Evolutionary conservation across 1,140 invertebrate species (phyloP).

Genomic region (Paracyclopina nana): DNA sequence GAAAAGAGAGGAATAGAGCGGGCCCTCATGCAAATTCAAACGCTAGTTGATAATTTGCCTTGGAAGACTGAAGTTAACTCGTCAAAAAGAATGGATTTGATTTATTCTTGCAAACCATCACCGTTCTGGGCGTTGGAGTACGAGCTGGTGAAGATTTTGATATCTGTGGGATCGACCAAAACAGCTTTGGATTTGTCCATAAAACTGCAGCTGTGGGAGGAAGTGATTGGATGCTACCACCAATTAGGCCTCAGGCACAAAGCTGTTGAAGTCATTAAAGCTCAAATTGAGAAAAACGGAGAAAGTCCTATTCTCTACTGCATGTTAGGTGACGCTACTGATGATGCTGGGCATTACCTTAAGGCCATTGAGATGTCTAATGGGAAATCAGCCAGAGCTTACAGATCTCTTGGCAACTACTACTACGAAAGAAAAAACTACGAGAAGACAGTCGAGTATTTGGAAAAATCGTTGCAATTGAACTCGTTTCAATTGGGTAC

Average conservation of each 20-base stretch:
- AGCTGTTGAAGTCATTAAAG: constrained; percentile 63
- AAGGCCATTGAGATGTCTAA: constrained; percentile 77
- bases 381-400: constrained; percentile 49
- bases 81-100: constrained; percentile 29
- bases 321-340: constrained; percentile 60
- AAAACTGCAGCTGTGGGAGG: constrained; percentile 65
- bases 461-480: constrained; percentile 53
- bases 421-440: constrained; percentile 52
- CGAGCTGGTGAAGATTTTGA: constrained; percentile 50
- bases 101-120: constrained; percentile 33
- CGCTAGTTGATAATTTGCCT: constrained; percentile 41
- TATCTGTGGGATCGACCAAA: constrained; percentile 59
- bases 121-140: constrained; percentile 44
- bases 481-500: constrained; percentile 61
- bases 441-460: constrained; percentile 49
- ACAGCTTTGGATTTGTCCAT: constrained; percentile 65
- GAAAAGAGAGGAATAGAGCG: constrained; percentile 60
- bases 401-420: constrained; percentile 58
- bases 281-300: constrained; percentile 53
- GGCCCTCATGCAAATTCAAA: constrained; percentile 59
- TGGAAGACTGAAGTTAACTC: constrained; percentile 25
- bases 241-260: constrained; percentile 53
- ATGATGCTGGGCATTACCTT: constrained; percentile 47
- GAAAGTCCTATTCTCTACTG: constrained; percentile 71
- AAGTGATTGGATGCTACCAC: constrained; percentile 76